Percentiles rank a stretch among this genome's conserved stretches.
phyloP scores from a whole-genome alignment of 2,888 invertebrate genomes.

The Caprella mutica region DNA sequence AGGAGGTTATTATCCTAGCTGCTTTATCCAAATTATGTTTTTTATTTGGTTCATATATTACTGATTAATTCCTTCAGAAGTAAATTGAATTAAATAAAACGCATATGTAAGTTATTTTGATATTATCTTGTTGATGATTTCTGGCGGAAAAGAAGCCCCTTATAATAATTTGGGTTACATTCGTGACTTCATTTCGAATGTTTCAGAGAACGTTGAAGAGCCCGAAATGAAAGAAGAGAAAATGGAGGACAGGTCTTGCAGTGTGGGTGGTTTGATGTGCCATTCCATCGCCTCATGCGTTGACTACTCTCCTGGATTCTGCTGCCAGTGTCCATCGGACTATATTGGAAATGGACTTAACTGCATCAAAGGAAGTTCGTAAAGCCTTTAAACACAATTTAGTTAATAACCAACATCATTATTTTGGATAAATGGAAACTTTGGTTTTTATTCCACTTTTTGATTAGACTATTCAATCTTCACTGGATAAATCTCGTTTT shows the following conservation, averaged over 20 bases:
- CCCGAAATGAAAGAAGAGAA: background rate
- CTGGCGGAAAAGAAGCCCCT: too few relatives aligned
- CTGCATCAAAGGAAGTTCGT: conserved; percentile 63
- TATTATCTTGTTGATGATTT: too few relatives aligned
- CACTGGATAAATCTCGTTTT: too few relatives aligned
- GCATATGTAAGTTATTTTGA: too few relatives aligned
- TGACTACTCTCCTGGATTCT: conserved; percentile 72
- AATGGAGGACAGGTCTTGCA: conserved; percentile 29
- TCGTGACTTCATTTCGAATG: too few relatives aligned
- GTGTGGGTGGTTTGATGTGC: conserved; percentile 56
- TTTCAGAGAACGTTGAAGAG: conserved; percentile 5
- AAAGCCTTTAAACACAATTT: too few relatives aligned
- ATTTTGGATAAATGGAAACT: too few relatives aligned
- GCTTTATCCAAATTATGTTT: background rate
- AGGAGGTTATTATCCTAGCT: too few relatives aligned
- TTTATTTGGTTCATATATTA: background rate
- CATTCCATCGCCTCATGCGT: conserved; percentile 68
- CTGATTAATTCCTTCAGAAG: background rate
- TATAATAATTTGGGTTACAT: too few relatives aligned
- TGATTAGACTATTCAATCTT: too few relatives aligned
- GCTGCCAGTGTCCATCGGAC: conserved; percentile 68
- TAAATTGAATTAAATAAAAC: background rate
- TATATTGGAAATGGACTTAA: conserved; percentile 86
- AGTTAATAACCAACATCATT: too few relatives aligned
- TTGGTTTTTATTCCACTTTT: too few relatives aligned